These are phyloP conservation scores for Melanargia galathea DNA, from an alignment of 2,888 invertebrate species.

Conservation along the genomic window DNA sequence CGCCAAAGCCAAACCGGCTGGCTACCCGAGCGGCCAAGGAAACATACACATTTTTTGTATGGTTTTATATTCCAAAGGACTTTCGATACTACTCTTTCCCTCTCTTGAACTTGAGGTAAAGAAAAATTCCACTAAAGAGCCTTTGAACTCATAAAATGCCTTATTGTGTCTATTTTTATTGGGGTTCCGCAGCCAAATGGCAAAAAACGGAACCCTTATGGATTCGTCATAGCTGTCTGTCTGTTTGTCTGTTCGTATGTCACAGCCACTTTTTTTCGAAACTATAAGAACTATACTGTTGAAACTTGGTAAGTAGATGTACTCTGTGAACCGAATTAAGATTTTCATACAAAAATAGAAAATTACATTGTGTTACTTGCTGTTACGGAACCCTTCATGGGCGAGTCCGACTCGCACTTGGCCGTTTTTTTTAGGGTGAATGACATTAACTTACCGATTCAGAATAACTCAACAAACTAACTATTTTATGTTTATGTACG, in stretches of 20 bases:
- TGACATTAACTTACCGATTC: constrained; percentile 2
- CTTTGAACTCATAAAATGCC: constrained; percentile 2
- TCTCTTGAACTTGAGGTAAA: not conserved
- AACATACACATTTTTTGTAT: constrained; percentile 30
- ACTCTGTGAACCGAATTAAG: no score
- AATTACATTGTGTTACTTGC: no score
- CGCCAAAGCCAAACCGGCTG: constrained; percentile 62
- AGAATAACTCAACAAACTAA: not conserved
- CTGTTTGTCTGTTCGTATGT: no score
- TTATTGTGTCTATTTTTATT: not conserved
- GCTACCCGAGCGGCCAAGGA: constrained; percentile 39
- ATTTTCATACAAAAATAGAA: no score
- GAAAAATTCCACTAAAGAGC: not conserved
- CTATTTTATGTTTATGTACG: not conserved
- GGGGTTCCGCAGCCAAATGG: no score
- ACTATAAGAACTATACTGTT: no score
- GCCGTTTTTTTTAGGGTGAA: constrained; percentile 2
- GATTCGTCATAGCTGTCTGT: no score
- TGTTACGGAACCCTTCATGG: no score
- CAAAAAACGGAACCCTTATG: no score
- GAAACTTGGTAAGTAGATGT: no score
- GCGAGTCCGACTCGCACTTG: no score
- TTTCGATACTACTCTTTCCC: constrained; percentile 22
- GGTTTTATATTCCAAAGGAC: constrained; percentile 10
- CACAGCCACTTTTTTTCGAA: no score